Conservation (phyloP, 2,113 vertebrate genomes). For the Anguilla rostrata region DNA sequence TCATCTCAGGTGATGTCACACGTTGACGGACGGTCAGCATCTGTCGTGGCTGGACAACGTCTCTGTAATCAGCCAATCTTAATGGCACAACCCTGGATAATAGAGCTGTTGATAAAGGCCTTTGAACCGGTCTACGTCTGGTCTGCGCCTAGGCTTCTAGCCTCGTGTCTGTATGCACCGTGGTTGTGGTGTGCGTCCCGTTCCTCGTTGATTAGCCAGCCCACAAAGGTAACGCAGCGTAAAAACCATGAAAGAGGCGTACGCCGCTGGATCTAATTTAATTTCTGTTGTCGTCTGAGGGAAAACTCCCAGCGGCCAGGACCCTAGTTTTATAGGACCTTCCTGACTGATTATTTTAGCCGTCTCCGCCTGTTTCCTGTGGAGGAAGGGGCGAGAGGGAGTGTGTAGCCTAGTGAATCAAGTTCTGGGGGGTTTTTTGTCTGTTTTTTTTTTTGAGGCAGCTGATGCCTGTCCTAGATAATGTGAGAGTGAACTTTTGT, state of each 20-base stretch:
- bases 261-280: slow-evolving; percentile 35
- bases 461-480: neutral
- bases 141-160: no score
- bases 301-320: slow-evolving; percentile 23
- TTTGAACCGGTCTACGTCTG: neutral
- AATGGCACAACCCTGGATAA: neutral
- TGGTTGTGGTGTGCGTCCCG: neutral
- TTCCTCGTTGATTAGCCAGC: neutral
- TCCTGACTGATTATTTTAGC: slow-evolving; percentile 26
- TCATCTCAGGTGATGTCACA: no score
- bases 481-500: slow-evolving; percentile 11
- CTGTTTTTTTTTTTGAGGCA: neutral
- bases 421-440: neutral
- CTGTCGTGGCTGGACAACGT: neutral
- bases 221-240: neutral
- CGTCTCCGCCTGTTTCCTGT: neutral
- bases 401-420: neutral
- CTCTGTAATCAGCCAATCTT: neutral
- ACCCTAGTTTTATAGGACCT: slow-evolving; percentile 67
- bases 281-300: slow-evolving; percentile 25
- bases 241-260: slow-evolving; percentile 46
- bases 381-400: neutral
- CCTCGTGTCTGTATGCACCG: neutral
- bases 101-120: neutral
- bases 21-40: neutral